These are phyloP conservation scores for Pissodes strobi DNA, from an alignment of 1,140 invertebrate species.

Conservation along the genomic window DNA sequence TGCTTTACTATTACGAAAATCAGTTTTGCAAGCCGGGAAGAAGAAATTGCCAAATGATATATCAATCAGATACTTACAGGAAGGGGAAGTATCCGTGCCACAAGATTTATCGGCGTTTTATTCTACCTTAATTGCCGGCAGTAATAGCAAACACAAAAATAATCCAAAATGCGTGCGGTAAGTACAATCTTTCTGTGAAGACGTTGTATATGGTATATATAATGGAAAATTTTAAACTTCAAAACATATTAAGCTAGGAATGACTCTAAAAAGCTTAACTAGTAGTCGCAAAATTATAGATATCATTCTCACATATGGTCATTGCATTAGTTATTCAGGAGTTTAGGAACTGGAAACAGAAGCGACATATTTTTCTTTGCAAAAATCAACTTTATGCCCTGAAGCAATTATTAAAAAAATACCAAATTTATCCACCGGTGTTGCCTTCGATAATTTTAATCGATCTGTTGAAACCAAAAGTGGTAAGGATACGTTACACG, in stretches of 20 bases:
- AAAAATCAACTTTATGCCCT: constrained; percentile 39
- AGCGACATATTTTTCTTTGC: constrained; percentile 35
- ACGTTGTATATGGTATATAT: constrained; percentile 42
- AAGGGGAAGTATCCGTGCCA: constrained; percentile 31
- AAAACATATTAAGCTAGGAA: constrained; percentile 48
- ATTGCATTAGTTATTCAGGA: constrained; percentile 48
- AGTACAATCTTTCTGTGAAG: constrained; percentile 40
- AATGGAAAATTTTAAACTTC: constrained; percentile 47
- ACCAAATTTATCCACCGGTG: constrained; percentile 42
- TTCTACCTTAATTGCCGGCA: background rate
- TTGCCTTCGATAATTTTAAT: constrained; percentile 58
- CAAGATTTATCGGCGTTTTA: constrained; percentile 34
- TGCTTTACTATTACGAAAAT: constrained; percentile 42
- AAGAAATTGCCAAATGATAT: constrained; percentile 32
- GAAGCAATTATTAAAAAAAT: constrained; percentile 37
- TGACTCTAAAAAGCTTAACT: constrained; percentile 48
- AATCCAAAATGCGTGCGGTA: constrained; percentile 24
- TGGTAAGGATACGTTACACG: constrained; percentile 57
- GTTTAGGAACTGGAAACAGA: constrained; percentile 52
- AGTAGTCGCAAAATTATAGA: constrained; percentile 46
- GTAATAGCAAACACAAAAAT: constrained; percentile 26
- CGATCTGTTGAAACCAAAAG: constrained; percentile 55
- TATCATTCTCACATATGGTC: constrained; percentile 40
- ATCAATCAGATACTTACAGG: constrained; percentile 33
- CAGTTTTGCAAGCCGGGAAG: constrained; percentile 26